phyloP scores from a whole-genome alignment of 2,797 vertebrate genomes.

The Peromyscus attwateri region DNA sequence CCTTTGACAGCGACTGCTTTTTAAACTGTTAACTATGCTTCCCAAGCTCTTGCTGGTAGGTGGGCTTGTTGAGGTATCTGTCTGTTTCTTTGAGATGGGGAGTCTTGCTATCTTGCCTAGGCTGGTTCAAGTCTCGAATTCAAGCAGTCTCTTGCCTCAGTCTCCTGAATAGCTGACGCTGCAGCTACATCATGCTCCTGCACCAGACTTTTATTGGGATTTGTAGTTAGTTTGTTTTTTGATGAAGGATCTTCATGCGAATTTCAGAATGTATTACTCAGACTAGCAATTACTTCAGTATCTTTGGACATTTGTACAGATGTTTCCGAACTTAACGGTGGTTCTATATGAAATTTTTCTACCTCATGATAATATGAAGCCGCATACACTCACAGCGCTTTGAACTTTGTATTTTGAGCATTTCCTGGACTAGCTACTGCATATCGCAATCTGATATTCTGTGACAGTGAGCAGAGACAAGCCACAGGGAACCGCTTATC shows the following conservation, averaged over 20 bases:
- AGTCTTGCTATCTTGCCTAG: neutral
- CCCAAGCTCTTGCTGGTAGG: slow-evolving; percentile 60
- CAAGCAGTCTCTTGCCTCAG: neutral
- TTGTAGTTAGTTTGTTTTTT: neutral
- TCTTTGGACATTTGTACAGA: slow-evolving; percentile 45
- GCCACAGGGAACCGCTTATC: neutral
- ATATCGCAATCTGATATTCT: neutral
- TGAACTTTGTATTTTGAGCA: neutral
- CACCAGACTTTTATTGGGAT: neutral
- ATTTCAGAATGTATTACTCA: slow-evolving; percentile 60
- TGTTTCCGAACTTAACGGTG: neutral
- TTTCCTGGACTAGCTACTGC: neutral
- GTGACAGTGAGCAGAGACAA: neutral
- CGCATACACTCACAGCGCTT: neutral
- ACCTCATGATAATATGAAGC: neutral
- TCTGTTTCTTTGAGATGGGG: neutral
- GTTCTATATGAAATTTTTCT: neutral
- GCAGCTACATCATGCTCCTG: neutral
- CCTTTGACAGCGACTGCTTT: neutral
- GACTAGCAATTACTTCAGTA: slow-evolving; percentile 36
- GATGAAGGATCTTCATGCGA: slow-evolving; percentile 55
- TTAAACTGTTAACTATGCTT: slow-evolving; percentile 61
- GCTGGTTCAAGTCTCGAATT: neutral
- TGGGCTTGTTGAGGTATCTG: neutral
- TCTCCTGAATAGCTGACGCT: neutral